phyloP scores from a whole-genome alignment of 1,140 invertebrate genomes.

The Platorchestia sp. region DNA sequence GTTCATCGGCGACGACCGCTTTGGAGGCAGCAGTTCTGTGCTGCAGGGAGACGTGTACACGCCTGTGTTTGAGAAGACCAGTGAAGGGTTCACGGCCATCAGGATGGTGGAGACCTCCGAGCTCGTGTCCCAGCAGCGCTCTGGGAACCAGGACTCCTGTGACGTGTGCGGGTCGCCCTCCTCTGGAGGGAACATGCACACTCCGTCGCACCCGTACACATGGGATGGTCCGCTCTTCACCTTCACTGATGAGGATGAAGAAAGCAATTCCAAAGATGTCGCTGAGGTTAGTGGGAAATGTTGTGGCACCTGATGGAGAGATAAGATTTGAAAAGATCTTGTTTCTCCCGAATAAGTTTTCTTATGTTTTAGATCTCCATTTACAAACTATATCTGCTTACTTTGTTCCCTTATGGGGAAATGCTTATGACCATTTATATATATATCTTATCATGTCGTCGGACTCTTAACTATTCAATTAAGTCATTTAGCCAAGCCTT shows the following conservation, averaged over 20 bases:
- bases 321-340: not conserved
- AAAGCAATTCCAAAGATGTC: conserved; percentile 58
- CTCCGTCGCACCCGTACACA: conserved; percentile 77
- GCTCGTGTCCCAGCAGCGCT: not conserved
- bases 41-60: conserved; percentile 70
- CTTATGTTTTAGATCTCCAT: not conserved
- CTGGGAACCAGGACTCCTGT: conserved; percentile 19
- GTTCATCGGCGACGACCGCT: conserved; percentile 54
- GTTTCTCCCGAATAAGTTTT: not conserved
- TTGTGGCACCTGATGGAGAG: not conserved
- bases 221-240: conserved; percentile 76
- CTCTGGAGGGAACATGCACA: conserved; percentile 74
- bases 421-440: no score
- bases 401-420: no score
- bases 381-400: not conserved
- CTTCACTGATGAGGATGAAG: conserved; percentile 63
- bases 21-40: conserved; percentile 38
- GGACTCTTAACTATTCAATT: no score
- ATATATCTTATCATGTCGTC: no score
- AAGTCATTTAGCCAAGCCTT: no score
- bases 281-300: not conserved
- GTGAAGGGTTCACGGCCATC: conserved; percentile 80
- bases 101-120: conserved; percentile 76
- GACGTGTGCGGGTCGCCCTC: conserved; percentile 69
- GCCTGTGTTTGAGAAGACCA: conserved; percentile 78